These are phyloP conservation scores for Chelonia mydas DNA, from an alignment of 2,797 vertebrate genomes.

Conservation along the genomic window DNA sequence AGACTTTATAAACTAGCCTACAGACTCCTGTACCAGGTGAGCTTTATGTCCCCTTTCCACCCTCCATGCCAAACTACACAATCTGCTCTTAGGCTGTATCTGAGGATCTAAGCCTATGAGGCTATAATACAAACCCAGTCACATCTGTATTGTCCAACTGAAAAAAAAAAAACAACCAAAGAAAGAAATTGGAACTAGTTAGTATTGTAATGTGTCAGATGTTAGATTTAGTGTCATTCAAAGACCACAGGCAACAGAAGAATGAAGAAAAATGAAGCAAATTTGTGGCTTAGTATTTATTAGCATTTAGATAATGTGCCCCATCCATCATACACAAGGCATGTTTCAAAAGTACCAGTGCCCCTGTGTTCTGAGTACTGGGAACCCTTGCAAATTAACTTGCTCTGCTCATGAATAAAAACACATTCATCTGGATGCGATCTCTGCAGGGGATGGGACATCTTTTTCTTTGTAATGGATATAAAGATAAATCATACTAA, in stretches of 20 bases:
- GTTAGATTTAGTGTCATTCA: slow-evolving; percentile 35
- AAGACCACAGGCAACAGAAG: slow-evolving; percentile 41
- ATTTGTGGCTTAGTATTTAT: slow-evolving; percentile 71
- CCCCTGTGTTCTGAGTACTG: not conserved
- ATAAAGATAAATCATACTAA: slow-evolving; percentile 18
- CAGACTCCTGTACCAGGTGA: not conserved
- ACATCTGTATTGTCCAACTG: not conserved
- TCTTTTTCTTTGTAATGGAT: not conserved
- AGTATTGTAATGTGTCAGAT: slow-evolving; percentile 17
- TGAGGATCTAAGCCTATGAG: not conserved
- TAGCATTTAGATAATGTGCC: slow-evolving; percentile 63
- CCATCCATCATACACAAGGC: slow-evolving; percentile 66
- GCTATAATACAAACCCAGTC: not conserved
- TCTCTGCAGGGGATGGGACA: rapidly evolving
- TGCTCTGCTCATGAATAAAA: slow-evolving; percentile 16
- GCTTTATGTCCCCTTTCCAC: not conserved
- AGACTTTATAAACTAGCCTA: rapidly evolving
- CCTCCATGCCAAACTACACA: not conserved
- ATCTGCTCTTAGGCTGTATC: rapidly evolving
- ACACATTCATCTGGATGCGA: slow-evolving; percentile 32
- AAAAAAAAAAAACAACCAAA: not conserved
- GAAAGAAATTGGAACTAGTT: slow-evolving; percentile 21
- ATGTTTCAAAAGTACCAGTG: not conserved
- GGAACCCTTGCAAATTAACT: slow-evolving; percentile 39
- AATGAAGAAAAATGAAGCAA: slow-evolving; percentile 77